These are phyloP conservation scores for Microcebus griseorufus DNA, from an alignment of 2,113 vertebrate species.

Conservation along the genomic window DNA sequence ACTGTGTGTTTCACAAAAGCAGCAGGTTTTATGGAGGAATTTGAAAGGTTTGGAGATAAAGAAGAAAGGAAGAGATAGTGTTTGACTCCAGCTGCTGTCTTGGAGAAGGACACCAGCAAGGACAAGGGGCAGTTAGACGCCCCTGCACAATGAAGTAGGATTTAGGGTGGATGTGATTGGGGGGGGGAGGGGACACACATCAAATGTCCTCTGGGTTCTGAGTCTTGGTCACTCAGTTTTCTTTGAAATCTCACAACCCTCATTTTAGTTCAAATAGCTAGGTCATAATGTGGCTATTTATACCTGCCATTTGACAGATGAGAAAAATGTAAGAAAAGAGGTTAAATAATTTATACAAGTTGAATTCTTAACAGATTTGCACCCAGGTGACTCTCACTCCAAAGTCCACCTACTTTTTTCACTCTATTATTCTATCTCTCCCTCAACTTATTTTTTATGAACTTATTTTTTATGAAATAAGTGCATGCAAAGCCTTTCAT, in stretches of 20 bases:
- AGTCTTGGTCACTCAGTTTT: not conserved
- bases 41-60: not conserved
- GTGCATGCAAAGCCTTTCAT: not conserved
- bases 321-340: conserved; percentile 41
- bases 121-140: too few relatives aligned
- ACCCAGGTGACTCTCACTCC: not conserved
- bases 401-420: not conserved
- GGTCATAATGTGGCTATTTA: not conserved
- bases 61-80: not conserved
- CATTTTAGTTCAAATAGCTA: not conserved
- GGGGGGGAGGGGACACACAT: not conserved
- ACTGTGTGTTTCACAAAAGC: not conserved
- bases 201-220: not conserved
- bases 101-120: not conserved
- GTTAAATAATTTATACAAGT: not conserved
- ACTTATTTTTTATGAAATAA: conserved; percentile 43
- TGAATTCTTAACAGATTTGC: conserved; percentile 20
- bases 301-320: not conserved
- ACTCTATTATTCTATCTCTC: not conserved
- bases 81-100: not conserved
- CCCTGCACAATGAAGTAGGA: not conserved
- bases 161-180: not conserved
- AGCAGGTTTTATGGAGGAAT: not conserved
- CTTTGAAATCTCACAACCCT: not conserved
- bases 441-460: not conserved